Base-by-base conservation (phyloP, 2,888 invertebrate genomes). In the Platycnemis pennipes region DNA sequence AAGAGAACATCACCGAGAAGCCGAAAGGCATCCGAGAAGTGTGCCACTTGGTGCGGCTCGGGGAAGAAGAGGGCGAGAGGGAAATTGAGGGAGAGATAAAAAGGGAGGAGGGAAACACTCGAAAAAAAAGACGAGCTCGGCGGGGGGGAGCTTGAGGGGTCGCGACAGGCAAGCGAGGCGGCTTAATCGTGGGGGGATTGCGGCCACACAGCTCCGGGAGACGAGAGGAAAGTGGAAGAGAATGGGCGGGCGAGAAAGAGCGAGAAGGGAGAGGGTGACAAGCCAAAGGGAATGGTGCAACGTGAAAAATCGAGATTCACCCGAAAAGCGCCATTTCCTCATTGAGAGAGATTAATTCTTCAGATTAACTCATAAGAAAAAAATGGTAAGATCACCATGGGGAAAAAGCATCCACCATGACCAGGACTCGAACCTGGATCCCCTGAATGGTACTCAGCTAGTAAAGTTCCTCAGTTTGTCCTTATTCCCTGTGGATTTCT, bases 101-200 rank as follows among this genome's bases (percentile, higher is more conserved):
- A n/a, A 77, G 37, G 63, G 37, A 77, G 31, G 77, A 11, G 77
- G 77, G 37, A 77, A 77, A 77, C 77, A 77, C 77, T 77, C 77
- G 77, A 77, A 77, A 77, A 77, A 77, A 77, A 37, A 69, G 31
- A 31, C 22, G n/a, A 7, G 69, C 7, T 31, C 13, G 2, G 31
- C 13, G 26, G 5, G 77, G 37, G 77, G 19, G 49, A 49, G 49
- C 11, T n/a, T 1, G 19, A 49, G 49, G 19, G 77, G 5, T 7
- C 63, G 63, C 63, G 26, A 63, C 63, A 63, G n/a, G 26, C 22
- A 37, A 37, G 63, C 22, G 63, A 63, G 16, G 77, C 11, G 77
- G 77, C 77, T 77, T 77, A 77, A 37, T 77, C 77, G 77, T 37
- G 37, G 77, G 37, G 77, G 16, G 77, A 77, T 77, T 77, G 69